Conservation (phyloP, 1,140 invertebrate genomes). For the Drosophila persimilis region DNA sequence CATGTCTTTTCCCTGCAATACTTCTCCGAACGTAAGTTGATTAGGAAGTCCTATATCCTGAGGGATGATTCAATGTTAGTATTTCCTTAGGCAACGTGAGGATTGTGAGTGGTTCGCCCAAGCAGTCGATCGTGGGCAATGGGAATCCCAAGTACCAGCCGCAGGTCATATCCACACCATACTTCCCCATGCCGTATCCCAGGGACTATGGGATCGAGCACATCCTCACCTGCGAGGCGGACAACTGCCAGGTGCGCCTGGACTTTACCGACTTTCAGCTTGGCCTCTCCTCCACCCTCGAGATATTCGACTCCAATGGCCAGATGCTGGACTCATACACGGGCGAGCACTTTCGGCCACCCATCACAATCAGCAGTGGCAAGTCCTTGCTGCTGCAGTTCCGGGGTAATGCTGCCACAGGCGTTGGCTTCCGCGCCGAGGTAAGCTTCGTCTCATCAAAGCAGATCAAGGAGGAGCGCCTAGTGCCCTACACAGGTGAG, state of each 20-base stretch:
- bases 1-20: slow-evolving; percentile 88
- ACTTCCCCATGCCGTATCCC: slow-evolving; percentile 88
- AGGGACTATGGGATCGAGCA: slow-evolving; percentile 88
- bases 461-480: slow-evolving; percentile 83
- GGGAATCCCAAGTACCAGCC: slow-evolving; percentile 65
- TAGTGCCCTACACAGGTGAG: slow-evolving; percentile 86
- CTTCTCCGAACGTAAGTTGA: slow-evolving; percentile 86
- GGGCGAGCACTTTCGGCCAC: slow-evolving; percentile 88
- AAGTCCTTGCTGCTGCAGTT: slow-evolving; percentile 87
- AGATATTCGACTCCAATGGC: slow-evolving; percentile 89
- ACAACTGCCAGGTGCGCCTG: slow-evolving; percentile 86
- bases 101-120: slow-evolving; percentile 84
- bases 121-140: slow-evolving; percentile 64
- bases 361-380: slow-evolving; percentile 87
- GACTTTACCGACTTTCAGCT: slow-evolving; percentile 89
- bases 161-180: slow-evolving; percentile 85
- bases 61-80: background rate
- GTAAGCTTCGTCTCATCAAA: slow-evolving; percentile 87
- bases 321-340: slow-evolving; percentile 87
- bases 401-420: slow-evolving; percentile 88
- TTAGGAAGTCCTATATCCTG: background rate
- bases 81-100: slow-evolving; percentile 85
- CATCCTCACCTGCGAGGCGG: slow-evolving; percentile 85
- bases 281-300: slow-evolving; percentile 87
- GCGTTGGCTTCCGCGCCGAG: slow-evolving; percentile 87